Conservation (phyloP, 2,888 invertebrate species). For the Altica lythri region DNA sequence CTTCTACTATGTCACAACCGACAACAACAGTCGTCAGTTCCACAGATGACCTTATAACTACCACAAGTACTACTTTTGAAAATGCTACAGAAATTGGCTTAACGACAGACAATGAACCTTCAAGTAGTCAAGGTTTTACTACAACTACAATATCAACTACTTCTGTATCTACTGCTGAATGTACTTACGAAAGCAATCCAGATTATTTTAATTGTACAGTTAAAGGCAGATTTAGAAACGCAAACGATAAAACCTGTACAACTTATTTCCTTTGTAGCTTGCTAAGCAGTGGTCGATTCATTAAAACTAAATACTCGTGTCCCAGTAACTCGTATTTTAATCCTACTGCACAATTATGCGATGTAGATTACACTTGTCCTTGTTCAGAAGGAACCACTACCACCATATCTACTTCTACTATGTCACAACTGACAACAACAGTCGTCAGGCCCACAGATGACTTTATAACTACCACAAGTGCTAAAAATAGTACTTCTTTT, state of each 20-base stretch:
- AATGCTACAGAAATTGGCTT: too few species aligned
- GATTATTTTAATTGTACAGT: conserved; percentile 34
- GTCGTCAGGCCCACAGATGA: too few species aligned
- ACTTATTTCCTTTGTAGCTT: conserved; percentile 41
- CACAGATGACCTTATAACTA: too few species aligned
- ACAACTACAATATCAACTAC: too few species aligned
- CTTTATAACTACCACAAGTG: neutral
- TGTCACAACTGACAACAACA: too few species aligned
- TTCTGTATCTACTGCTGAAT: neutral
- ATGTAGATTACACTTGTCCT: conserved; percentile 55
- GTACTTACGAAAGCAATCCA: conserved; percentile 4
- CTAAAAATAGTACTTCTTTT: neutral
- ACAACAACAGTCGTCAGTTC: neutral
- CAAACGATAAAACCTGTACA: conserved; percentile 48
- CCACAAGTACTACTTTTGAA: neutral
- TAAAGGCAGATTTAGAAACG: conserved; percentile 57
- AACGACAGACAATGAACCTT: too few species aligned
- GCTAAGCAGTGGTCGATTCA: conserved; percentile 40
- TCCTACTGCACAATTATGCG: conserved; percentile 24
- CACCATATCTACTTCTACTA: too few species aligned
- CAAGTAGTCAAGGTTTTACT: too few species aligned
- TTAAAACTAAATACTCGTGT: conserved; percentile 46
- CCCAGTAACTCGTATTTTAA: conserved; percentile 38
- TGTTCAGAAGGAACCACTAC: too few species aligned
- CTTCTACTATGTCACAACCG: neutral